phyloP scores from a whole-genome alignment of 2,888 invertebrate species.

The Sarcophaga rosellei region DNA sequence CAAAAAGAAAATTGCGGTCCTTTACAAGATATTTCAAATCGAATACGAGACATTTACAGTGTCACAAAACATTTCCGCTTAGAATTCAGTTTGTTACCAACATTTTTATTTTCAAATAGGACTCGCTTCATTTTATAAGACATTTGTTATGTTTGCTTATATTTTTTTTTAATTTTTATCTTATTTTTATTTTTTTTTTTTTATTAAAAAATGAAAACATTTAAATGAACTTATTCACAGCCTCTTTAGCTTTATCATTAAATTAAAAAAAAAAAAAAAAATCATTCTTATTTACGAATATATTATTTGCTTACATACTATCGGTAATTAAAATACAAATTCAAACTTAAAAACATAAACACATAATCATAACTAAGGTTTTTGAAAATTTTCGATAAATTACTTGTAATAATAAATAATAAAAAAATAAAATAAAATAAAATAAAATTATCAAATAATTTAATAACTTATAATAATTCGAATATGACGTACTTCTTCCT shows the following conservation, averaged over 20 bases:
- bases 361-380: neutral
- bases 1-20: too few relatives aligned
- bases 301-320: neutral
- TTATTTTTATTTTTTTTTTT: too few relatives aligned
- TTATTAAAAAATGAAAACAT: constrained; percentile 51
- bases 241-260: constrained; percentile 75
- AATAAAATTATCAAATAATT: constrained; percentile 25
- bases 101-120: too few relatives aligned
- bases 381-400: constrained; percentile 59
- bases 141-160: neutral
- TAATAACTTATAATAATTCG: constrained; percentile 9
- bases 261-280: constrained; percentile 41
- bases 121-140: neutral
- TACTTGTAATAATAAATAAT: constrained; percentile 46
- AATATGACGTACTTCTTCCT: too few relatives aligned
- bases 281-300: constrained; percentile 8
- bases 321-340: constrained; percentile 32
- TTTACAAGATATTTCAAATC: too few relatives aligned
- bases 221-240: constrained; percentile 75
- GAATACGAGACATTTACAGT: too few relatives aligned
- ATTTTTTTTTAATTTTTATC: neutral
- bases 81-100: too few relatives aligned
- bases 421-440: constrained; percentile 39
- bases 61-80: too few relatives aligned
- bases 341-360: neutral